Evolutionary conservation across 2,113 vertebrate species (phyloP).

Genomic region (Dipodomys spectabilis): DNA sequence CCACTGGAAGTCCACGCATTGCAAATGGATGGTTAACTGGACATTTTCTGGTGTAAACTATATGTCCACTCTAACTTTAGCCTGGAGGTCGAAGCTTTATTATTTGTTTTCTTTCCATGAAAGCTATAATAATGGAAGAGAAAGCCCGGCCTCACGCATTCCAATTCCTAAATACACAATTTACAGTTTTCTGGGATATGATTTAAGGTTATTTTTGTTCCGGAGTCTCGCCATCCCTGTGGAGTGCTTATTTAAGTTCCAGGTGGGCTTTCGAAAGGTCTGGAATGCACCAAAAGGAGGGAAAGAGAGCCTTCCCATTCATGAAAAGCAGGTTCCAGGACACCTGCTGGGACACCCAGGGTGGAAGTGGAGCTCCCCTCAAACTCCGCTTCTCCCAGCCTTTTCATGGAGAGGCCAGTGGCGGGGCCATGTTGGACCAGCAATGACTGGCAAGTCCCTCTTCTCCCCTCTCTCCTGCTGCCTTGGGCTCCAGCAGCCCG

Average conservation of each 20-base stretch:
- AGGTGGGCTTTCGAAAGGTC: slow-evolving; percentile 63
- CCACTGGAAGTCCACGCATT: slow-evolving; percentile 65
- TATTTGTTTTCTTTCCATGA: slow-evolving; percentile 63
- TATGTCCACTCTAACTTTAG: slow-evolving; percentile 75
- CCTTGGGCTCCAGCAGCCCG: too few species aligned
- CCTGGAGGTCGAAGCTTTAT: slow-evolving; percentile 1
- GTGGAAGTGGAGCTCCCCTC: background rate
- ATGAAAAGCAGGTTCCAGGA: background rate
- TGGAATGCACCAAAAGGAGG: background rate
- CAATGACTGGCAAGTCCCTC: background rate
- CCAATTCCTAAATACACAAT: slow-evolving; percentile 65
- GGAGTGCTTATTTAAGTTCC: slow-evolving; percentile 60
- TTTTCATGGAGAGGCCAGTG: background rate
- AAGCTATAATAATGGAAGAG: slow-evolving; percentile 70
- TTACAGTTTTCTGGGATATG: slow-evolving; percentile 72
- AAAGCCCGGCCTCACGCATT: slow-evolving; percentile 56
- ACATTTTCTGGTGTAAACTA: slow-evolving; percentile 75
- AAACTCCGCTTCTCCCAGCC: background rate
- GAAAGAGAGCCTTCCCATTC: background rate
- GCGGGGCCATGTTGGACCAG: background rate
- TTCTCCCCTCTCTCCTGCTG: background rate
- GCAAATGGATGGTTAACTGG: slow-evolving; percentile 66
- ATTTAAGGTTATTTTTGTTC: slow-evolving; percentile 77
- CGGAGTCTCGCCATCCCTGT: slow-evolving; percentile 15
- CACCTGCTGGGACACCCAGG: background rate